phyloP scores from a whole-genome alignment of 2,888 invertebrate genomes.

The Polyommatus iphigenia region DNA sequence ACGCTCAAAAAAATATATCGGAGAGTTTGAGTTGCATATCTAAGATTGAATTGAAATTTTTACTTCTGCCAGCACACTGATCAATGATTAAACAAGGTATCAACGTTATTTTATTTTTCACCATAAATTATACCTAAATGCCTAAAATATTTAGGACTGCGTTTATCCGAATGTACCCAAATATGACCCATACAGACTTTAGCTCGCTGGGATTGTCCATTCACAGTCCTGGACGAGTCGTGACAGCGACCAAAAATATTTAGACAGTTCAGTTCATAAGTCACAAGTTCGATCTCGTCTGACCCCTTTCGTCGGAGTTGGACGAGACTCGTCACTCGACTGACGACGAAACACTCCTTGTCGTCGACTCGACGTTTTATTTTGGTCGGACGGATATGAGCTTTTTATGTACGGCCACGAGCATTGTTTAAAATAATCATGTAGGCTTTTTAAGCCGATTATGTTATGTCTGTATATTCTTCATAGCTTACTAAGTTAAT shows the following conservation, averaged over 20 bases:
- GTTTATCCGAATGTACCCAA: not conserved
- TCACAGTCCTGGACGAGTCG: not conserved
- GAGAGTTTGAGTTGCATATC: too few relatives aligned
- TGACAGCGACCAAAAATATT: slow-evolving; percentile 16
- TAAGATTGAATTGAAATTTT: too few relatives aligned
- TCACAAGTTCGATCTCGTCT: slow-evolving; percentile 26
- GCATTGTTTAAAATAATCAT: not conserved
- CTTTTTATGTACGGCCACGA: not conserved
- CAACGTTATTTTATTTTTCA: too few relatives aligned
- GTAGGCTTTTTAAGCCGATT: not conserved
- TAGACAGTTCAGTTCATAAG: slow-evolving; percentile 16
- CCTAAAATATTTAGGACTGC: not conserved
- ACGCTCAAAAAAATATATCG: too few relatives aligned
- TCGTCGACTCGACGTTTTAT: slow-evolving; percentile 13
- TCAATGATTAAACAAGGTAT: too few relatives aligned
- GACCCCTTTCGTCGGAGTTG: slow-evolving; percentile 49
- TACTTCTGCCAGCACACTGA: too few relatives aligned
- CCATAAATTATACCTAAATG: too few relatives aligned
- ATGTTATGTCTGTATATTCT: too few relatives aligned
- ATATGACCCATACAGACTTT: not conserved
- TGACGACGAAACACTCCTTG: slow-evolving; percentile 28
- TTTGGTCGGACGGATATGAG: slow-evolving; percentile 2
- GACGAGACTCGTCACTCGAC: slow-evolving; percentile 54
- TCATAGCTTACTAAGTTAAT: too few relatives aligned
- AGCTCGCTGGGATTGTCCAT: not conserved